Evolutionary conservation across 2,113 vertebrate species (phyloP).

Genomic region (Takifugu flavidus): DNA sequence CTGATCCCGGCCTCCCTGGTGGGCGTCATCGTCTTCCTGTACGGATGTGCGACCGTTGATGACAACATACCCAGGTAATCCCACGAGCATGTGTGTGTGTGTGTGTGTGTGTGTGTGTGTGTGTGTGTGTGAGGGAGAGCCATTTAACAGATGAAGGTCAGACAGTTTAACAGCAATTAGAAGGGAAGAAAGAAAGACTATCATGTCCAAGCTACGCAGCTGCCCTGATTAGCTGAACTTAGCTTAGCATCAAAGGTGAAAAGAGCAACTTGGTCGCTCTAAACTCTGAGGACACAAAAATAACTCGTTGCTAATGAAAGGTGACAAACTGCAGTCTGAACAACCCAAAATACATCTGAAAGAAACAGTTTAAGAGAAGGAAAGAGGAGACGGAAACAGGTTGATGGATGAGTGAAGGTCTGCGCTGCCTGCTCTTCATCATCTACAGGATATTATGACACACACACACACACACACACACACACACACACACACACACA

Average conservation of each 20-base stretch:
- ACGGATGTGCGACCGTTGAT: conserved; percentile 92
- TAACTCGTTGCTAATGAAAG: too few relatives aligned
- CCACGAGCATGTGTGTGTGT: neutral
- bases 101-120: too few relatives aligned
- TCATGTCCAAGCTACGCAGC: too few relatives aligned
- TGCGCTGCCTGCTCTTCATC: conserved; percentile 48
- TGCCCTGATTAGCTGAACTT: too few relatives aligned
- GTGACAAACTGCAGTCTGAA: neutral
- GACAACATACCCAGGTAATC: conserved; percentile 93
- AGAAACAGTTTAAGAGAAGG: neutral
- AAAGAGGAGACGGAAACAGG: neutral
- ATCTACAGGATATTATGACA: conserved; percentile 60
- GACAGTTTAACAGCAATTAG: too few relatives aligned
- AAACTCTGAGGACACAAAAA: too few relatives aligned
- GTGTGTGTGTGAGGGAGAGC: too few relatives aligned
- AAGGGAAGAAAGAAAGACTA: too few relatives aligned
- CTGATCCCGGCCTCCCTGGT: conserved; percentile 94
- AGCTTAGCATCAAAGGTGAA: neutral
- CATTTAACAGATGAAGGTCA: too few relatives aligned
- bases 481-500: conserved; percentile 4
- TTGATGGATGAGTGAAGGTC: conserved; percentile 26
- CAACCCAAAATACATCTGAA: neutral
- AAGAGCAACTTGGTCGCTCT: neutral
- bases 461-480: conserved; percentile 2
- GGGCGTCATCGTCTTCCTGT: conserved; percentile 93